Base-by-base conservation (phyloP, 2,113 vertebrate species). In the Anseranas semipalmata region DNA sequence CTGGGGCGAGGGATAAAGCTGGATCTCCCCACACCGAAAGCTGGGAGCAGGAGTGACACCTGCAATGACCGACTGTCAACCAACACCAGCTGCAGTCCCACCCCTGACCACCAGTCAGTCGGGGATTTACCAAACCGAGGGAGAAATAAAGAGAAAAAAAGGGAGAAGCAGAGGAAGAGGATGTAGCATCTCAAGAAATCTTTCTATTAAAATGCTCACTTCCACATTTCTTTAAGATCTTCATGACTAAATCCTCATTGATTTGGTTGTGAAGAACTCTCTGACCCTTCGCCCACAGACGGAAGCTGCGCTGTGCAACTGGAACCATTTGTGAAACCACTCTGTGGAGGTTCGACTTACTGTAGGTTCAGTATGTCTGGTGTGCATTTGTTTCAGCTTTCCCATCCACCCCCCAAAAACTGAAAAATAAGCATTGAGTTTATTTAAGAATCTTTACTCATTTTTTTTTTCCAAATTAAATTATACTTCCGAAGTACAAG, bases 381-480 rank as follows among this genome's bases (percentile, higher is more conserved):
- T 43, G 16, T 56, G 60, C n/a, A 21, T 45, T 80, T 85, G 22
- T 73, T 90, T 72, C 59, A 72, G 39, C 55, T 77, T 84, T 60
- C 72, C 55, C 53, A 71, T 30, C 50, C 4, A 0, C 45, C 39
- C 43, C 59, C 50, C 62, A 91, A 43, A 78, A 85, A 94, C 16
- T 48, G 58, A 60, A 65, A 94, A 79, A 12, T 30, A 96, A 80
- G 28, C 67, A 63, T 2, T 7, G 20, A 59, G 22, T 85, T 96
- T 89, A 86, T 92, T 96, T 93, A 87, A 94, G 87, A 96, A 95
- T 60, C 74, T 92, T 97, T 95, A 96, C 89, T 96, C 6, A 50
- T 68, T 90, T 87, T 82, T 87, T 82, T 53, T 74, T 7, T 25
- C 46, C 52, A 93, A 89, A 63, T 97, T 96, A 97, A 97, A 95